phyloP scores from a whole-genome alignment of 1,140 invertebrate species.

The Subanguina moxae region DNA sequence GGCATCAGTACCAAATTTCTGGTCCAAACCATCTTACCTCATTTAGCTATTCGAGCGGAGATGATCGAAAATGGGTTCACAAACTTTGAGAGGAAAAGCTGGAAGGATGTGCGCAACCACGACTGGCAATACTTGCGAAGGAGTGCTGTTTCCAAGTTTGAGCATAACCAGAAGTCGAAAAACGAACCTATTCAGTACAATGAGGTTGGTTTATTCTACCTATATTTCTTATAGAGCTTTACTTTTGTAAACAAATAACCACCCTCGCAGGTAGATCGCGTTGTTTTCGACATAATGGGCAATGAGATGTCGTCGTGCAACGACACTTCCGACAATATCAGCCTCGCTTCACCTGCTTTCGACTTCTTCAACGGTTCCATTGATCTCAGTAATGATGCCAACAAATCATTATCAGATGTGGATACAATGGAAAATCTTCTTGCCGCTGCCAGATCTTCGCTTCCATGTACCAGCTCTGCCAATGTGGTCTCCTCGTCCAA shows the following conservation, averaged over 20 bases:
- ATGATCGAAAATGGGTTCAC: slow-evolving; percentile 22
- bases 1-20: no score
- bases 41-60: slow-evolving; percentile 7
- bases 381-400: background rate
- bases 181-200: slow-evolving; percentile 18
- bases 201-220: slow-evolving; percentile 1
- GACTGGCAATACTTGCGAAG: slow-evolving; percentile 26
- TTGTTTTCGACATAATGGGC: slow-evolving; percentile 27
- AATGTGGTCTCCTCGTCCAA: background rate
- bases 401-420: background rate
- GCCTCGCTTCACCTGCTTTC: background rate
- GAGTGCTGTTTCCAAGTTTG: slow-evolving; percentile 19
- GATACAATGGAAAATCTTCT: slow-evolving; percentile 1
- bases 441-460: background rate
- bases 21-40: no score
- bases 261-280: slow-evolving; percentile 12
- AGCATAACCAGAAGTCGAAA: slow-evolving; percentile 21
- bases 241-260: background rate
- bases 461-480: background rate
- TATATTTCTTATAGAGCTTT: background rate
- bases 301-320: slow-evolving; percentile 7
- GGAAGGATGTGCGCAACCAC: slow-evolving; percentile 24
- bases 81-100: slow-evolving; percentile 21
- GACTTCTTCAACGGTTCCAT: slow-evolving; percentile 6
- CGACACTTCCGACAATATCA: background rate